Base-by-base conservation (phyloP, 2,888 invertebrate species). In the Lasioglossum morio region DNA sequence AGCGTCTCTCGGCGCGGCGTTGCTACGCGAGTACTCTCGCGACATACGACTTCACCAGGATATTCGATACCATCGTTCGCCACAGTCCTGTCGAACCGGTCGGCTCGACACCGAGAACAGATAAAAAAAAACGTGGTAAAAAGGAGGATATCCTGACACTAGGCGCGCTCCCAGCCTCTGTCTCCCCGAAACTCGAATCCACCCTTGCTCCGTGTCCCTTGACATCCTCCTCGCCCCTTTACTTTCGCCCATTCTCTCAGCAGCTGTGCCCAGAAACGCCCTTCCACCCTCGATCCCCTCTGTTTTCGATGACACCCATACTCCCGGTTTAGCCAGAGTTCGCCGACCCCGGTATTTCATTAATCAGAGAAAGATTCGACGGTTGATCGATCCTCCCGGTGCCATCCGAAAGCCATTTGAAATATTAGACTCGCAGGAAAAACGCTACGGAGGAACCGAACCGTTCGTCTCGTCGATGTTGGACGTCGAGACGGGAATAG, bases 1-100 rank as follows among this genome's bases (percentile, higher is more conserved):
- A n/a, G 80, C 83, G 75, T 80, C 78, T 79, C 83, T 46, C 75
- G 66, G 30, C 84, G n/a, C n/a, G 57, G 12, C 3, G 57, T 57
- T 34, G 2, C 34, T 34, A 34, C 34, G 34, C 34, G 34, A 57
- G 66, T 16, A 70, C 77, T 72, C 66, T 37, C 37, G 37, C 72
- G 69, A 81, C 78, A 75, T 14, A 14, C 70, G 30, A 40, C 78
- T 76, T 72, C 63, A 46, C 27, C 77, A 34, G 77, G 79, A 80
- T 57, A n/a, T 66, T 66, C 70, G 78, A 79, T 83, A 73, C 83
- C 82, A 85, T 86, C 79, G 60, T 77, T 70, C 72, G 74, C 70
- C 70, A 37, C 75, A 76, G 78, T 81, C 76, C 83, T 74, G 79
- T 85, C 76, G 46, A 77, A 77, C 40, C 16, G 70, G 40, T 40